phyloP scores from a whole-genome alignment of 1,140 invertebrate species.

The Callitettix versicolor region DNA sequence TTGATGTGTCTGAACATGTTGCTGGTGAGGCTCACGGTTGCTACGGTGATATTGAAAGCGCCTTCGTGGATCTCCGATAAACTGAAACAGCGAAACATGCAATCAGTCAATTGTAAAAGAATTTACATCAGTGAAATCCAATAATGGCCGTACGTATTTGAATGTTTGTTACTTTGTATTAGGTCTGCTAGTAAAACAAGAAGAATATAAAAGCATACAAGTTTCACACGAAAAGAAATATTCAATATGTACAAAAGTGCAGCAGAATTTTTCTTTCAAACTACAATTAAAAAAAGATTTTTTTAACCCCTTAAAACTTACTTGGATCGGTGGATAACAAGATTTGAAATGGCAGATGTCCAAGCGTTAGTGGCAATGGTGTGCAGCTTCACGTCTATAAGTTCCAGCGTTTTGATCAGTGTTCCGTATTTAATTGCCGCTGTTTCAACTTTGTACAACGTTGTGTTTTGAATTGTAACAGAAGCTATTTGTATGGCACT shows the following conservation, averaged over 20 bases:
- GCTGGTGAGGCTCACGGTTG: conserved; percentile 44
- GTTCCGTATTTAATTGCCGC: conserved; percentile 52
- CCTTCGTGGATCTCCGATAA: conserved; percentile 45
- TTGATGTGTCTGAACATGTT: conserved; percentile 47
- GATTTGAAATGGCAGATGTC: conserved; percentile 46
- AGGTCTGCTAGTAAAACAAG: too few relatives aligned
- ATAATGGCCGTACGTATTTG: too few relatives aligned
- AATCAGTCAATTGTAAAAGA: too few relatives aligned
- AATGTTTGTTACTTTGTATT: too few relatives aligned
- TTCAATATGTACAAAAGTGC: too few relatives aligned
- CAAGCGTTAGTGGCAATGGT: conserved; percentile 46
- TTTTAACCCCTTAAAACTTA: too few relatives aligned
- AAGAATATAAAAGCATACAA: too few relatives aligned
- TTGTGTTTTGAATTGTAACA: conserved; percentile 48
- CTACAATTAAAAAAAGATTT: not conserved
- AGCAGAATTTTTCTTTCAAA: not conserved
- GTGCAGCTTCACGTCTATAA: conserved; percentile 46
- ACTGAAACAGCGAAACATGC: conserved; percentile 39
- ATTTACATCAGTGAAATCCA: too few relatives aligned
- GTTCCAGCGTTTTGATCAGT: conserved; percentile 46
- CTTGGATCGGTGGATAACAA: conserved; percentile 47
- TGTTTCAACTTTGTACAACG: conserved; percentile 44
- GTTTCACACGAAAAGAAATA: too few relatives aligned
- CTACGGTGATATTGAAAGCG: conserved; percentile 50
- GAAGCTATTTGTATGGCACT: conserved; percentile 47